These are phyloP conservation scores for Rhincodon typus DNA, from an alignment of 2,797 vertebrate species.

Conservation along the genomic window DNA sequence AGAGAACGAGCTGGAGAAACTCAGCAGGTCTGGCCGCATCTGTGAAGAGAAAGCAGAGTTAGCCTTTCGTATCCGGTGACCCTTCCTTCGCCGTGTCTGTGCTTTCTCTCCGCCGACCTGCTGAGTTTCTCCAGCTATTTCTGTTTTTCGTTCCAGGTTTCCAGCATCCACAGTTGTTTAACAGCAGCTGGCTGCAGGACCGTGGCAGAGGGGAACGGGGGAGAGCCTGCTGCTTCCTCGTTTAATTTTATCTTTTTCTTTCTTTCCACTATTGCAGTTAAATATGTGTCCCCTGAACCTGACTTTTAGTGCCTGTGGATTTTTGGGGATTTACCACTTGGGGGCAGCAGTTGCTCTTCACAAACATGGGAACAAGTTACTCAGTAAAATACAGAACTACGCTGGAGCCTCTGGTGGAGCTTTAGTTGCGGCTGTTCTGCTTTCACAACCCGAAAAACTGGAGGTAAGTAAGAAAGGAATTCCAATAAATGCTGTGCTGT, in stretches of 20 bases:
- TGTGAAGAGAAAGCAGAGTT: too few species aligned
- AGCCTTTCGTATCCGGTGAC: too few species aligned
- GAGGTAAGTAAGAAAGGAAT: constrained; percentile 62
- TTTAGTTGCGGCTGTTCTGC: constrained; percentile 69
- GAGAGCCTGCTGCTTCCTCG: neutral
- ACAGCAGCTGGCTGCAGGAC: too few species aligned
- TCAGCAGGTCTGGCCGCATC: too few species aligned
- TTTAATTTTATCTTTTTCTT: neutral
- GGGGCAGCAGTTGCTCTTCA: constrained; percentile 72
- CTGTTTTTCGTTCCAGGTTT: too few species aligned
- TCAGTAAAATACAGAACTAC: constrained; percentile 63
- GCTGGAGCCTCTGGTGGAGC: constrained; percentile 80
- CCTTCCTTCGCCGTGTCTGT: too few species aligned
- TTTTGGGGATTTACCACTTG: constrained; percentile 84
- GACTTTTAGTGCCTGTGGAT: constrained; percentile 75
- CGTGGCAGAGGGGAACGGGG: neutral
- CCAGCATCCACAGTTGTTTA: too few species aligned
- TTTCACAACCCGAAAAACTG: constrained; percentile 77
- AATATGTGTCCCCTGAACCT: constrained; percentile 69
- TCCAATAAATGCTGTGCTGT: neutral
- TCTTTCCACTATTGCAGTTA: constrained; percentile 45
- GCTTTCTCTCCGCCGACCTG: too few species aligned
- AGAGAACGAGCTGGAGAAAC: too few species aligned
- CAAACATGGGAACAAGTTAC: constrained; percentile 64
- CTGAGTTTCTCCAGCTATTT: too few species aligned